Base-by-base conservation (phyloP, 2,113 vertebrate genomes). In the Nothocercus nigrocapillus region DNA sequence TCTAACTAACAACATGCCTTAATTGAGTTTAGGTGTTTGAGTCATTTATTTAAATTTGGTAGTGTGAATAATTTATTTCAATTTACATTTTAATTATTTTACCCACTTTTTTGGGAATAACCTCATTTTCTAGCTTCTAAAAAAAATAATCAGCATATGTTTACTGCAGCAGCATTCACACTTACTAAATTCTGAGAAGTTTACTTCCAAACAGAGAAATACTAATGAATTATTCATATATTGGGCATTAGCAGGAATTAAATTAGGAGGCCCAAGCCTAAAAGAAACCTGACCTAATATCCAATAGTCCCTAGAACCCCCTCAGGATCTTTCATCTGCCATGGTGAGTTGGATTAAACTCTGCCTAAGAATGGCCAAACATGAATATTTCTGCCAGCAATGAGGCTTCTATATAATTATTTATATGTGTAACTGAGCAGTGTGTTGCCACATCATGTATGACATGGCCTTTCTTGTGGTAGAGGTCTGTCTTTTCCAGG, bases 51-150 rank as follows among this genome's bases (percentile, higher is more conserved):
- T 97, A 97, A 97, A 97, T 97, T 97, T 97, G 95, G 93, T 93
- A 87, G 88, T 93, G 96, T 97, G 96, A 97, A 97, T 97, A 97
- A 97, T 97, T 97, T 97, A 97, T 97, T 97, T 97, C 96, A 96
- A 97, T 97, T 97, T 97, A 94, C 97, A 97, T 97, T 97, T 97
- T 97, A 97, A 97, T 97, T 94, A 97, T 97, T 96, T 96, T 90
- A 92, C 96, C 92, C 91, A 77, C 90, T 95, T 97, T 97, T 94
- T 94, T 70, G 64, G 93, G 92, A 96, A 93, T 90, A 96, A 96
- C 97, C 92, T 97, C 95, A 97, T 97, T 97, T 97, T 94, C 93
- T 63, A 76, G 74, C 90, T 93, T 89, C 94, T 95, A 77, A 89
- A 93, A 95, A 95, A 95, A 95, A 96, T 93, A 92, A 96, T 92